A percentile compares a stretch with the other conserved stretches of the same genome.
Evolutionary conservation across 2,888 invertebrate genomes (phyloP).

Genomic region (Ctena decussata): DNA sequence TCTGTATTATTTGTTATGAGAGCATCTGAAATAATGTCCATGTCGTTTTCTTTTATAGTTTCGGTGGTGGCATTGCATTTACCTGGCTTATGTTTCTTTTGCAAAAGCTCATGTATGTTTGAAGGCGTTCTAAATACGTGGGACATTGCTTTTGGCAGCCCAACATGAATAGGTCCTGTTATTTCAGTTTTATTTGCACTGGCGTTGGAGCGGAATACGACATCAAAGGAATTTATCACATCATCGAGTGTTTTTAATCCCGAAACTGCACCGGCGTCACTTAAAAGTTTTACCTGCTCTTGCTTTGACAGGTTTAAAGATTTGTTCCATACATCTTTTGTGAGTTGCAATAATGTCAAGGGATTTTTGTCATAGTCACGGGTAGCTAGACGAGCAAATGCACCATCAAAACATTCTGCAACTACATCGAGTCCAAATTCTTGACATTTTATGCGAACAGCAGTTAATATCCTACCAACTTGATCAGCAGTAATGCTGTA

Average conservation of each 20-base stretch:
- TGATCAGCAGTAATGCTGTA: not conserved
- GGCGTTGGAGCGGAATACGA: no score
- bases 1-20: no score
- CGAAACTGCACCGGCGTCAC: not conserved
- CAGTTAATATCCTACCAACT: not conserved
- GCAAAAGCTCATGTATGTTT: no score
- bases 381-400: not conserved
- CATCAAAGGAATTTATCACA: no score
- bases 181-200: not conserved
- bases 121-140: no score
- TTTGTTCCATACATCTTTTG: not conserved
- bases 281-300: not conserved
- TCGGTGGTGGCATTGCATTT: no score
- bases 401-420: not conserved
- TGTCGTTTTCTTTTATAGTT: no score
- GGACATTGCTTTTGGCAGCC: no score
- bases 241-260: not conserved
- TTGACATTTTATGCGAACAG: not conserved
- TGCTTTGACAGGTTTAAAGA: not conserved
- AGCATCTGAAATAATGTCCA: no score
- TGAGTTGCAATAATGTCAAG: not conserved
- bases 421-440: not conserved
- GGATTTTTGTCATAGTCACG: not conserved
- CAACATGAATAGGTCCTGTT: no score
- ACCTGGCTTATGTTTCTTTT: no score